Evolutionary conservation across 1,140 invertebrate species (phyloP).

Genomic region (Caenorhabditis tropicalis): DNA sequence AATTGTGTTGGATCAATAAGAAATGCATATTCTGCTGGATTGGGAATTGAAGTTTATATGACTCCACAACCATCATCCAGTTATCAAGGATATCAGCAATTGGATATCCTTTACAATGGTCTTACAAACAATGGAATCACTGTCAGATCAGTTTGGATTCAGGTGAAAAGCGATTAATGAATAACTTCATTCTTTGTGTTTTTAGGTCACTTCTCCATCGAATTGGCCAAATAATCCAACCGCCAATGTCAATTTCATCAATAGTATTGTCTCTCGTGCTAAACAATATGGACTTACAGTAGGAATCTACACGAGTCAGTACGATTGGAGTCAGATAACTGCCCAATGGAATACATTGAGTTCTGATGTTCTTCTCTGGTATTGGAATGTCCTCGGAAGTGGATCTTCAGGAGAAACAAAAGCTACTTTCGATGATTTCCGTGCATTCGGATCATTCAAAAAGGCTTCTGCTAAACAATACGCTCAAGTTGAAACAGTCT

Average conservation of each 20-base stretch:
- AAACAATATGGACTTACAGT: slow-evolving; percentile 11
- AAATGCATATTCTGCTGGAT: slow-evolving; percentile 34
- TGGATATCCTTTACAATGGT: slow-evolving; percentile 37
- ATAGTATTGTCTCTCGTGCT: background rate
- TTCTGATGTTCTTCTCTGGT: slow-evolving; percentile 9
- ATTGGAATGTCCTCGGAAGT: slow-evolving; percentile 3
- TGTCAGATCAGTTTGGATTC: slow-evolving; percentile 48
- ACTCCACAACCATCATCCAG: slow-evolving; percentile 42
- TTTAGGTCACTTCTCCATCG: slow-evolving; percentile 39
- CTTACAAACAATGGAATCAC: slow-evolving; percentile 42
- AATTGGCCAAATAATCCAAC: slow-evolving; percentile 39
- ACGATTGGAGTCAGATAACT: slow-evolving; percentile 48
- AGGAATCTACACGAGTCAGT: slow-evolving; percentile 45
- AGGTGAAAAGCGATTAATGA: background rate
- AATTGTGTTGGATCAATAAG: background rate
- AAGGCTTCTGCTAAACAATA: slow-evolving; percentile 29
- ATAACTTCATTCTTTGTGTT: background rate
- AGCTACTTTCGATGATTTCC: slow-evolving; percentile 11
- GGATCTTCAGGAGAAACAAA: background rate
- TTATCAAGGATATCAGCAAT: slow-evolving; percentile 30
- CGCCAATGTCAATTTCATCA: slow-evolving; percentile 51
- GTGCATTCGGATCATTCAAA: slow-evolving; percentile 36
- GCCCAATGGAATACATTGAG: slow-evolving; percentile 11
- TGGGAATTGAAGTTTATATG: slow-evolving; percentile 53
- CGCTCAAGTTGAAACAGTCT: slow-evolving; percentile 20